Evolutionary conservation across 2,888 invertebrate genomes (phyloP), one percentile per base, ranked within the genome.

Genomic region (Drosophila barbarae): DNA sequence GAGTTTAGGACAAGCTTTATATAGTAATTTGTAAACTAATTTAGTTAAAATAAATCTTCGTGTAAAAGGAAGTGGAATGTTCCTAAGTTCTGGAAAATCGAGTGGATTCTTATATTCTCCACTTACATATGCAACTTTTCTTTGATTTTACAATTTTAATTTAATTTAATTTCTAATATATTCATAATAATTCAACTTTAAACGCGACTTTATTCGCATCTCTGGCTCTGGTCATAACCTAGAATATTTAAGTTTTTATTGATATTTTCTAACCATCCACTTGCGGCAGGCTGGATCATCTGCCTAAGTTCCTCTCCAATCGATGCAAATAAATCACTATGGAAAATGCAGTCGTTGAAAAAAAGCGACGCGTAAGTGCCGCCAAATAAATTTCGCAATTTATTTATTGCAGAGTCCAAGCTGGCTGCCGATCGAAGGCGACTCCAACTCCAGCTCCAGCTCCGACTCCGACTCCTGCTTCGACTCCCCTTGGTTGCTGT

Each of bases 321-420:
- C 53, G 77, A 77, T 73, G 84, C 73, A 77, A 78, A 78, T 78
- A 78, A 78, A 78, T 78, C 77, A 78, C 73, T 47, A 67, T 75
- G 52, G 77, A 78, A 78, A 78, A 83, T 80, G 81, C 77, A 80
- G 80, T 77, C 77, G 77, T 83, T 80, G 84, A 83, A 77, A 69
- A 68, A 78, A 83, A 80, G 73, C 77, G 77, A 83, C 81, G 84
- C 77, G 75, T 73, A 83, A 83, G 81, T 83, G 77, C 77, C 83
- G 77, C 81, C 77, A 78, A 78, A 78, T 78, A 78, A 78, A 78
- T 83, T 78, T 77, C 71, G 84, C 77, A 77, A 78, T 78, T 78
- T 78, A 83, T 78, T 78, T 78, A 78, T 78, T 83, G 77, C 84
- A 39, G 73, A 63, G 68, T 61, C 50, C 42, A 53, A 32, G 30